Conservation (phyloP, 2,113 vertebrate genomes). For the Campylorhamphus procurvoides region DNA sequence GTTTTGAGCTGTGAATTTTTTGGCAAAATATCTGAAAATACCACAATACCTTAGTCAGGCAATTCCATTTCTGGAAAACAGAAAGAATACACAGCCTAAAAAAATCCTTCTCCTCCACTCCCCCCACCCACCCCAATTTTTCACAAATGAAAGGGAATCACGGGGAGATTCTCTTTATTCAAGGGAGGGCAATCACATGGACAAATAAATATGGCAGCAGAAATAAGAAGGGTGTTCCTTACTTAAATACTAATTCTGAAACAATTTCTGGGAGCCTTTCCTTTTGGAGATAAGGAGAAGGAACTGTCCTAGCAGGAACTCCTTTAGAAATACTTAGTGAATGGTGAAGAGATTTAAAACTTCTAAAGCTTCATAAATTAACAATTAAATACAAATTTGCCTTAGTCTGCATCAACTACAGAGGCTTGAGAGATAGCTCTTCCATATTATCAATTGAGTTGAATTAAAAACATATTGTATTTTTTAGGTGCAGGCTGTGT, state of each 20-base stretch:
- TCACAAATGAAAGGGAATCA: neutral
- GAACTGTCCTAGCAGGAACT: neutral
- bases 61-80: constrained; percentile 45
- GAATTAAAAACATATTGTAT: neutral
- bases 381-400: neutral
- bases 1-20: neutral
- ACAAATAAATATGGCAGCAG: neutral
- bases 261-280: neutral
- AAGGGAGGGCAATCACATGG: neutral
- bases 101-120: neutral
- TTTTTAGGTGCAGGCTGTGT: neutral
- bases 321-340: neutral
- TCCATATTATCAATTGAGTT: fast-evolving
- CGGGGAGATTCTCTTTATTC: neutral
- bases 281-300: neutral
- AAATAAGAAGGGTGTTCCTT: neutral
- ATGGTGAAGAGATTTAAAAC: neutral
- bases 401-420: neutral
- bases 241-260: neutral
- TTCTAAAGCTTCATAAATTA: neutral
- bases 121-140: neutral
- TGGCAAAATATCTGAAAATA: constrained; percentile 20
- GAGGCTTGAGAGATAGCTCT: neutral
- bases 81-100: fast-evolving
- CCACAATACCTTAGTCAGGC: neutral